Evolutionary conservation across 2,888 invertebrate species (phyloP).

Genomic region (Drosophila ustulata): DNA sequence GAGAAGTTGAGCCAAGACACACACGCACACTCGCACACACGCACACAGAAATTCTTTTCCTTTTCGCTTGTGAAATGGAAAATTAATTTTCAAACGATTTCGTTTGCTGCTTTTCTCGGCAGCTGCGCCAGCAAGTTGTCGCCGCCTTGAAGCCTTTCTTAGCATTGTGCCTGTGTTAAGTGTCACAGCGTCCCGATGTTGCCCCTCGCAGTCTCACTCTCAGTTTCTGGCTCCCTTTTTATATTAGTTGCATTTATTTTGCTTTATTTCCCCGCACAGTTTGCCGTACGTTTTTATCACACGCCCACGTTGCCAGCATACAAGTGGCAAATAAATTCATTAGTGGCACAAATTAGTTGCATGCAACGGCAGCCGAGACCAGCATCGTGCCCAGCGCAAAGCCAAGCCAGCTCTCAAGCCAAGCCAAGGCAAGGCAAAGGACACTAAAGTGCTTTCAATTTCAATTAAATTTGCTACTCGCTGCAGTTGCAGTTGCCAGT

Average conservation of each 20-base stretch:
- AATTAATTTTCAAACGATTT: slow-evolving; percentile 80
- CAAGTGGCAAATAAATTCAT: slow-evolving; percentile 81
- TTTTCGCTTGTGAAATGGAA: slow-evolving; percentile 69
- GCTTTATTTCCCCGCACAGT: slow-evolving; percentile 51
- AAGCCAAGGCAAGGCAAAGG: slow-evolving; percentile 59
- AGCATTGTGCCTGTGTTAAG: slow-evolving; percentile 35
- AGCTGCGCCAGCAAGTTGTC: slow-evolving; percentile 42
- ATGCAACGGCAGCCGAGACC: slow-evolving; percentile 64
- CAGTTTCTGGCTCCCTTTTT: slow-evolving; percentile 47
- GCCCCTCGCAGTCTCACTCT: not conserved
- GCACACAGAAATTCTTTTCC: slow-evolving; percentile 40
- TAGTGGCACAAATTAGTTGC: slow-evolving; percentile 81
- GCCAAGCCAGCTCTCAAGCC: slow-evolving; percentile 9
- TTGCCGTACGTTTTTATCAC: slow-evolving; percentile 58
- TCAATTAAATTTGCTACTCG: slow-evolving; percentile 74
- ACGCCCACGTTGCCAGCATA: slow-evolving; percentile 77
- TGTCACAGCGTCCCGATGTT: slow-evolving; percentile 31
- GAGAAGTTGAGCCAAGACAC: slow-evolving; percentile 22
- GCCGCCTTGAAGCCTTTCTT: slow-evolving; percentile 46
- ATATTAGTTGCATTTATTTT: slow-evolving; percentile 75
- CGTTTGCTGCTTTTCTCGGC: slow-evolving; percentile 50
- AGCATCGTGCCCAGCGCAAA: slow-evolving; percentile 26
- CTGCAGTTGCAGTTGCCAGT: slow-evolving; percentile 20
- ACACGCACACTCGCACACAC: slow-evolving; percentile 12
- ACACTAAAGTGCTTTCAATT: slow-evolving; percentile 81